These are phyloP conservation scores for Antigone vipio DNA, from an alignment of 2,113 vertebrate species.

Conservation along the genomic window DNA sequence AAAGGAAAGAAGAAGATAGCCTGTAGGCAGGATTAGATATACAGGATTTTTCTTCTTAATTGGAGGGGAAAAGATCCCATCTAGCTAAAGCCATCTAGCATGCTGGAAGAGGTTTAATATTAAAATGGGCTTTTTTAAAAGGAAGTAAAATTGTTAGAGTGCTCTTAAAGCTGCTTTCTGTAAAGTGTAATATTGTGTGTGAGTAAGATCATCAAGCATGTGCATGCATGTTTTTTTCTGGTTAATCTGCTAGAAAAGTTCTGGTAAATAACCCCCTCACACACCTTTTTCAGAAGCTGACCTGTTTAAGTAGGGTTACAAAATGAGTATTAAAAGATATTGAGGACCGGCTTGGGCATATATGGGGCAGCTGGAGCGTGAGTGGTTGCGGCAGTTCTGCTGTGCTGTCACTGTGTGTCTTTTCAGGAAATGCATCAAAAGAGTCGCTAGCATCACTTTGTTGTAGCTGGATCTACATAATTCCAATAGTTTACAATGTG, in stretches of 20 bases:
- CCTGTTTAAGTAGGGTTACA: background rate
- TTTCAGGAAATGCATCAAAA: background rate
- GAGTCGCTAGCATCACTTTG: background rate
- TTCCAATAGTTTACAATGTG: background rate
- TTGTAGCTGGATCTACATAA: background rate
- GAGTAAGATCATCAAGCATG: background rate
- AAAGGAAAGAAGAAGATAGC: background rate
- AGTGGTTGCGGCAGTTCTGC: conserved; percentile 31
- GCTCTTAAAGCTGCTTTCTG: background rate
- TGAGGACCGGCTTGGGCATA: background rate
- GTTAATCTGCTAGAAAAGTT: background rate
- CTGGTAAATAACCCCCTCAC: background rate
- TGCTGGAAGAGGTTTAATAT: background rate
- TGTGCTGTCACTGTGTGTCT: background rate
- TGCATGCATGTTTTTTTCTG: background rate
- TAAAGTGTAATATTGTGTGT: background rate
- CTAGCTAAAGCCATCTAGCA: background rate
- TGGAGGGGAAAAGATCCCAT: background rate
- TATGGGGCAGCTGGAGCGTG: background rate
- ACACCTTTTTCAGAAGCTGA: background rate
- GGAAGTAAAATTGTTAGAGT: background rate
- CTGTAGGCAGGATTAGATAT: conserved; percentile 7
- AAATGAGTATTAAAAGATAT: background rate
- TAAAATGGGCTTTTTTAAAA: background rate
- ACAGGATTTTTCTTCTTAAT: background rate